Percentiles rank a stretch among this genome's conserved stretches.
phyloP scores from a whole-genome alignment of 1,140 invertebrate genomes.

The Streblospio benedicti region DNA sequence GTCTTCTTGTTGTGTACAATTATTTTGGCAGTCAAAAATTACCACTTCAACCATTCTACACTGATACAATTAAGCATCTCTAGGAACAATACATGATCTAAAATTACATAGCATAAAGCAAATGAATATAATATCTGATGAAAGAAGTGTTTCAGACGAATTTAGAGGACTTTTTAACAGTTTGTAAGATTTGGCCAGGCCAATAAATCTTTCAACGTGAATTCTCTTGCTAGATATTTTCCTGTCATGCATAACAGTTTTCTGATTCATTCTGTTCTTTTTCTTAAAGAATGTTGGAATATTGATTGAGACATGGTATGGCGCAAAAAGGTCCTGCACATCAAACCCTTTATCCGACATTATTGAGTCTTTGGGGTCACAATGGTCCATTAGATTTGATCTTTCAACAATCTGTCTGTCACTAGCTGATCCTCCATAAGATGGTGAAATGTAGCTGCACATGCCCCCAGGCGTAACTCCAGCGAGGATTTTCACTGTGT shows the following conservation, averaged over 20 bases:
- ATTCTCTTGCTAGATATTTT: conserved; percentile 14
- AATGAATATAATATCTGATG: conserved; percentile 9
- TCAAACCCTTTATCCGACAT: conserved; percentile 8
- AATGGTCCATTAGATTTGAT: background rate
- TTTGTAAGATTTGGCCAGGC: conserved; percentile 1
- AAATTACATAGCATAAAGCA: conserved; percentile 14
- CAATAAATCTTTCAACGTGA: conserved; percentile 16
- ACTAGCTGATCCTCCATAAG: conserved; percentile 12
- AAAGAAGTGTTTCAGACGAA: background rate
- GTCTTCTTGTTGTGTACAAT: background rate
- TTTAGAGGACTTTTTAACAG: conserved; percentile 5
- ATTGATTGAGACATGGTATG: conserved; percentile 5
- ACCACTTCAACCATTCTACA: background rate
- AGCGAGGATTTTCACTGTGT: conserved; percentile 21
- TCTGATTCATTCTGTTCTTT: conserved; percentile 1
- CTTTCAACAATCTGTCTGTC: conserved; percentile 11
- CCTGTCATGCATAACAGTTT: conserved; percentile 1
- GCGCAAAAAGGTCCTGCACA: conserved; percentile 11
- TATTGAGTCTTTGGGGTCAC: conserved; percentile 9
- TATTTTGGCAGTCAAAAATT: background rate
- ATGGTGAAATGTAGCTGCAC: background rate
- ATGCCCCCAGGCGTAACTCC: conserved; percentile 22
- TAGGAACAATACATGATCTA: conserved; percentile 5
- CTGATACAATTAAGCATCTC: background rate
- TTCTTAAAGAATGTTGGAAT: conserved; percentile 12